These are phyloP conservation scores for Eupithecia abbreviata DNA, from an alignment of 2,888 invertebrate genomes.

Conservation along the genomic window DNA sequence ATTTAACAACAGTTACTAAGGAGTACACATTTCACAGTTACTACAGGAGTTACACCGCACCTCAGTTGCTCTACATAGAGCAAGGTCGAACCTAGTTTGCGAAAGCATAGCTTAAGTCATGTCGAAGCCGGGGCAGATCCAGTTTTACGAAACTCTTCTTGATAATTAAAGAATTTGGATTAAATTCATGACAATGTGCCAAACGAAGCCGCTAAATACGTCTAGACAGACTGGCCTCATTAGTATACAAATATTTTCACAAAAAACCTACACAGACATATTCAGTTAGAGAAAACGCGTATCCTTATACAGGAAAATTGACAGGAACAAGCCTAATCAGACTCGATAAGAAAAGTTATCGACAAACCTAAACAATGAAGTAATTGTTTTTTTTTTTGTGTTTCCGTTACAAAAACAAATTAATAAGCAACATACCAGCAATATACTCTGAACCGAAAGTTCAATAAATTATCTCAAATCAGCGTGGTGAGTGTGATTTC, in stretches of 20 bases:
- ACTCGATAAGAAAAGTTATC: too few relatives aligned
- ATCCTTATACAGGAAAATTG: neutral
- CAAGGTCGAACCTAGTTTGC: slow-evolving; percentile 43
- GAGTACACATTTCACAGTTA: slow-evolving; percentile 7
- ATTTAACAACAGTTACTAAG: slow-evolving; percentile 20
- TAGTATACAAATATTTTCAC: slow-evolving; percentile 19
- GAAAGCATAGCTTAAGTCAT: slow-evolving; percentile 11
- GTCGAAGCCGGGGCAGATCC: neutral
- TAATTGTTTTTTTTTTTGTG: too few relatives aligned
- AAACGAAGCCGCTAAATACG: slow-evolving; percentile 20
- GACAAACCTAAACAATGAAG: too few relatives aligned
- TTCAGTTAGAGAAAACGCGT: neutral
- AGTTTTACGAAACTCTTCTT: neutral
- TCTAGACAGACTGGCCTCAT: slow-evolving; percentile 27
- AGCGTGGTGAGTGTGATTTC: too few relatives aligned
- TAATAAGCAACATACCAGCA: too few relatives aligned
- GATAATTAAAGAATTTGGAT: neutral
- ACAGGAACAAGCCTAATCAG: neutral
- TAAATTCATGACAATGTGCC: slow-evolving; percentile 35
- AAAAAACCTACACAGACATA: neutral
- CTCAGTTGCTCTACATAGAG: slow-evolving; percentile 45
- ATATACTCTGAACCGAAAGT: too few relatives aligned
- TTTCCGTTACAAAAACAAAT: too few relatives aligned
- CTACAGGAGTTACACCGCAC: slow-evolving; percentile 40
- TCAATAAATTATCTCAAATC: too few relatives aligned